Percentiles rank a stretch among this genome's conserved stretches.
phyloP scores from a whole-genome alignment of 2,113 vertebrate genomes.

The Poecilia latipinna region DNA sequence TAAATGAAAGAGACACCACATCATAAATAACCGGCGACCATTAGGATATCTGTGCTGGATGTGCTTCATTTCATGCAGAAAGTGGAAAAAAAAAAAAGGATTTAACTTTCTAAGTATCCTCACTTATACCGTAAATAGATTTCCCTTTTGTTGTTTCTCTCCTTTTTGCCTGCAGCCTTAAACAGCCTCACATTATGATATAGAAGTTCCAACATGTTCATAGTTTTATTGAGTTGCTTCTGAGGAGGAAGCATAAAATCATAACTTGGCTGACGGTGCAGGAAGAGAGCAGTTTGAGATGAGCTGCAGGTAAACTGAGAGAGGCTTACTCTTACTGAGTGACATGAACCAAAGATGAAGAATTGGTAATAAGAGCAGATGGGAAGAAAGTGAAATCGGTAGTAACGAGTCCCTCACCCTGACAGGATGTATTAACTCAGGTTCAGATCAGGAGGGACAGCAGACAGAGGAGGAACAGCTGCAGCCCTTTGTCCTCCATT shows the following conservation, averaged over 20 bases:
- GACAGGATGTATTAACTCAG: constrained; percentile 51
- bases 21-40: background rate
- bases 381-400: constrained; percentile 11
- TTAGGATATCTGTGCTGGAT: no score
- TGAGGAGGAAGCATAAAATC: background rate
- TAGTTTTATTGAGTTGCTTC: background rate
- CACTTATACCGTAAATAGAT: background rate
- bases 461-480: constrained; percentile 4
- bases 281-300: background rate
- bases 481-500: constrained; percentile 33
- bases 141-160: background rate
- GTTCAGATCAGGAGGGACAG: constrained; percentile 26
- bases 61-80: no score
- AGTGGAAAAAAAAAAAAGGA: no score
- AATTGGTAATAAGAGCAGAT: background rate
- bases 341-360: constrained; percentile 6
- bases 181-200: background rate
- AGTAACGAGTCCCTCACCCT: background rate
- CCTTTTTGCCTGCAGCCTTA: background rate
- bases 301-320: background rate
- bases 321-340: constrained; percentile 5
- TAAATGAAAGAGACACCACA: background rate
- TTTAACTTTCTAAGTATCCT: no score
- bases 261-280: background rate
- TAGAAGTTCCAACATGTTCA: background rate